A percentile compares a stretch with the other conserved stretches of the same genome.
phyloP scores from a whole-genome alignment of 37 sponge, comb jelly and placozoan species.

The Halisarca cf. caerulea region DNA sequence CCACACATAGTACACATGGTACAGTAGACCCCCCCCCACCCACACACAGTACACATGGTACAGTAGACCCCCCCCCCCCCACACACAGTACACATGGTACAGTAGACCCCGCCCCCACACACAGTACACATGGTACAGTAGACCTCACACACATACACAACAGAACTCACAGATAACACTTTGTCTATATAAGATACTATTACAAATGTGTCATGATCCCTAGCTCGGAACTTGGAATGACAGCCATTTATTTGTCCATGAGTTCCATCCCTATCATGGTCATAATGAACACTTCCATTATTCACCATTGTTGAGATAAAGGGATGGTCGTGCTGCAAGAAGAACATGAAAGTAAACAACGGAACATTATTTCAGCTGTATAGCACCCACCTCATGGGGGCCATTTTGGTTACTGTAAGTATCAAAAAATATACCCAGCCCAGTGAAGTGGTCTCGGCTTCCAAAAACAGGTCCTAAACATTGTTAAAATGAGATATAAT shows the following conservation, averaged over 20 bases:
- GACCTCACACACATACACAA: too few relatives aligned
- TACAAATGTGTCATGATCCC: slow-evolving; percentile 66
- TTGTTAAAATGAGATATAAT: not conserved
- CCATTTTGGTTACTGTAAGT: slow-evolving; percentile 97
- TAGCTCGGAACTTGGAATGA: slow-evolving; percentile 75
- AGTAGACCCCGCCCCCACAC: too few relatives aligned
- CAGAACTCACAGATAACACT: slow-evolving; percentile 68
- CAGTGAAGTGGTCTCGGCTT: slow-evolving; percentile 86
- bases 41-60: too few relatives aligned
- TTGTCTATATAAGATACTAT: slow-evolving; percentile 84
- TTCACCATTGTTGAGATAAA: slow-evolving; percentile 93
- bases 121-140: too few relatives aligned
- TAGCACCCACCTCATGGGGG: slow-evolving; percentile 67
- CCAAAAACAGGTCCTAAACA: slow-evolving; percentile 85
- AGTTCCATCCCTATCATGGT: slow-evolving; percentile 95
- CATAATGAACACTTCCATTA: slow-evolving; percentile 91
- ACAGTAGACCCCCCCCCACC: too few relatives aligned
- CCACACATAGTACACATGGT: too few relatives aligned
- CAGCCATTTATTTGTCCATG: slow-evolving; percentile 89
- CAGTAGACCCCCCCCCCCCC: too few relatives aligned
- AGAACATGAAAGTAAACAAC: not conserved
- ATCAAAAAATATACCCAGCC: slow-evolving; percentile 97
- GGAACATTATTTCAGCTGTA: not conserved
- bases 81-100: too few relatives aligned
- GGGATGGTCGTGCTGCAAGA: slow-evolving; percentile 87